Percentiles rank a stretch among this genome's conserved stretches.
These are phyloP conservation scores for Bimastos eiseni DNA, from an alignment of 2,888 invertebrate genomes.

Conservation along the genomic window DNA sequence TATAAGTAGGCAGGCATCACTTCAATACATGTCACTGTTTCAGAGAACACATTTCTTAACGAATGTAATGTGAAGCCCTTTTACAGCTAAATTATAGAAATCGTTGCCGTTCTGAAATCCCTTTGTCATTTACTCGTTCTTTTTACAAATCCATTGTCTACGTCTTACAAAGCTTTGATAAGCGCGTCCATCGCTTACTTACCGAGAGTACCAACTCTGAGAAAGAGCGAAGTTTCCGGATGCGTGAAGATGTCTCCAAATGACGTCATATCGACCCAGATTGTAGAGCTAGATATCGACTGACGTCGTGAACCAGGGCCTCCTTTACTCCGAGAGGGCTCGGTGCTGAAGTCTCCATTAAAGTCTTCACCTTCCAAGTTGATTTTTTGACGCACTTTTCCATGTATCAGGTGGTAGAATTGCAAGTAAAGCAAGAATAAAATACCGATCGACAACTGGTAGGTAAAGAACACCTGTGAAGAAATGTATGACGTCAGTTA, in stretches of 20 bases:
- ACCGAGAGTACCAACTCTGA: conserved; percentile 35
- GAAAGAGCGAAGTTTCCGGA: conserved; percentile 33
- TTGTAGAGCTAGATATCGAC: not conserved
- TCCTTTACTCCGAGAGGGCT: not conserved
- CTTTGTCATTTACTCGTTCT: too few relatives aligned
- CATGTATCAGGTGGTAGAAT: not conserved
- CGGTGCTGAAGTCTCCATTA: not conserved
- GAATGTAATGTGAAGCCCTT: too few relatives aligned
- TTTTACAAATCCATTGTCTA: too few relatives aligned
- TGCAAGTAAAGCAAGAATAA: not conserved
- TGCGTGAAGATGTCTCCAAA: conserved; percentile 36
- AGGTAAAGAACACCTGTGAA: not conserved
- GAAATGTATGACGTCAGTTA: not conserved
- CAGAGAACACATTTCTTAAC: too few relatives aligned
- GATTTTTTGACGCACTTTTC: not conserved
- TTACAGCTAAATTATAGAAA: too few relatives aligned
- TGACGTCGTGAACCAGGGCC: not conserved
- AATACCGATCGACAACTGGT: not conserved
- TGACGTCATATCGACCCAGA: conserved; percentile 33
- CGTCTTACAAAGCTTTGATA: too few relatives aligned
- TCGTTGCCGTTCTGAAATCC: too few relatives aligned
- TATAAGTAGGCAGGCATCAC: too few relatives aligned
- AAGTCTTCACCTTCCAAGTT: not conserved
- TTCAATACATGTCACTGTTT: too few relatives aligned
- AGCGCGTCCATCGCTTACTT: not conserved